Evolutionary conservation across 2,888 invertebrate genomes (phyloP).

Genomic region (Nycteola revayana): DNA sequence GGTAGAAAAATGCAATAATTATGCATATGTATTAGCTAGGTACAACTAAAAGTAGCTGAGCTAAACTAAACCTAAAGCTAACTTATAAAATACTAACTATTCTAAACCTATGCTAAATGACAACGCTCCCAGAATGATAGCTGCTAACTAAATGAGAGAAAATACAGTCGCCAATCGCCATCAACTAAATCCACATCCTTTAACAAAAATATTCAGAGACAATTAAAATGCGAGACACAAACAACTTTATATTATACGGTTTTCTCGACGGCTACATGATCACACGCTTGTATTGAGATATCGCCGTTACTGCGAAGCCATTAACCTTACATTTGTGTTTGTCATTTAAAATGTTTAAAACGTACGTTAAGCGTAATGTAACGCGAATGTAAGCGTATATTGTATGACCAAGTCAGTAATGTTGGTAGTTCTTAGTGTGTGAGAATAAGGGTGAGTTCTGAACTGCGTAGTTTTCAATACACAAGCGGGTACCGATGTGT

Average conservation of each 20-base stretch:
- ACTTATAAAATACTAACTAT: too few relatives aligned
- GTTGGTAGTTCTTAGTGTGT: neutral
- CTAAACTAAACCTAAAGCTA: too few relatives aligned
- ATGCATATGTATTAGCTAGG: too few relatives aligned
- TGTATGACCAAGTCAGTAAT: neutral
- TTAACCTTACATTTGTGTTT: conserved; percentile 2
- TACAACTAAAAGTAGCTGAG: too few relatives aligned
- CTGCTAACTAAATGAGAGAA: too few relatives aligned
- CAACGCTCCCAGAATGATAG: too few relatives aligned
- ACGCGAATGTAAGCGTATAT: conserved; percentile 19
- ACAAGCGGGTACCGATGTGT: conserved; percentile 19
- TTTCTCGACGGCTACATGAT: conserved; percentile 10
- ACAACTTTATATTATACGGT: conserved; percentile 3
- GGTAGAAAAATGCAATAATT: too few relatives aligned
- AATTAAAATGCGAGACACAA: neutral
- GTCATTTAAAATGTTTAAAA: conserved; percentile 22
- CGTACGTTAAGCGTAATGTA: conserved; percentile 19
- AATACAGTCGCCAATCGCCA: too few relatives aligned
- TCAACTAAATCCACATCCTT: too few relatives aligned
- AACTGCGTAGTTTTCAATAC: neutral
- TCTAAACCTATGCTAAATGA: too few relatives aligned
- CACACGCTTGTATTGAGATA: conserved; percentile 19
- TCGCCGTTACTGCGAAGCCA: conserved; percentile 10
- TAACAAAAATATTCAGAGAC: too few relatives aligned
- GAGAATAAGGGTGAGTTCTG: neutral